A percentile compares a stretch with the other conserved stretches of the same genome.
Evolutionary conservation across 2,888 invertebrate species (phyloP).

Genomic region (Platycheirus rosarum): DNA sequence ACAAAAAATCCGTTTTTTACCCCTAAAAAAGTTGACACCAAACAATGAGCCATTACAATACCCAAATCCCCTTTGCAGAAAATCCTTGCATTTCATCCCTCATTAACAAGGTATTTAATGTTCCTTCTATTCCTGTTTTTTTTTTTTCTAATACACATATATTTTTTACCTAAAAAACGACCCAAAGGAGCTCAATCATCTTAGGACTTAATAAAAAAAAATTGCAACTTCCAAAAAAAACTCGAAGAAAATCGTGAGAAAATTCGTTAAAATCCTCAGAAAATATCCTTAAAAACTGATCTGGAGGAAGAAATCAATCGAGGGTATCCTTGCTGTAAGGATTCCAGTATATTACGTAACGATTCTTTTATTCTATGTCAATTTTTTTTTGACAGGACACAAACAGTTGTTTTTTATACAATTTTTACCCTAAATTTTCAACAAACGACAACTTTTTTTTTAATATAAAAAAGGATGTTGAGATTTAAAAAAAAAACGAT

Average conservation of each 20-base stretch:
- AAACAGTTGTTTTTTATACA: slow-evolving; percentile 21
- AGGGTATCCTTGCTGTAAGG: slow-evolving; percentile 13
- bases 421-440: slow-evolving; percentile 23
- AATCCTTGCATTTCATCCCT: slow-evolving; percentile 73
- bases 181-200: slow-evolving; percentile 46
- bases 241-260: slow-evolving; percentile 69
- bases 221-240: slow-evolving; percentile 39
- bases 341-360: slow-evolving; percentile 34
- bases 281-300: slow-evolving; percentile 42
- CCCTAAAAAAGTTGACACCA: slow-evolving; percentile 51
- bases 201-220: slow-evolving; percentile 55
- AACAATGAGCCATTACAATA: slow-evolving; percentile 48
- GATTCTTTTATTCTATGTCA: slow-evolving; percentile 13
- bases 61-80: slow-evolving; percentile 63
- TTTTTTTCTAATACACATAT: background rate
- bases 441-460: too few relatives aligned
- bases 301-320: slow-evolving; percentile 27
- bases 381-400: slow-evolving; percentile 13
- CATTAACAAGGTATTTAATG: slow-evolving; percentile 68
- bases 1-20: slow-evolving; percentile 39
- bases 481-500: slow-evolving; percentile 35
- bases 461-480: slow-evolving; percentile 13
- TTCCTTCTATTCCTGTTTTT: slow-evolving; percentile 17
- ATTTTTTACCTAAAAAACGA: slow-evolving; percentile 34
- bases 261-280: slow-evolving; percentile 59